These are phyloP conservation scores for Panthera leo DNA, from an alignment of 2,113 vertebrate genomes.

Conservation along the genomic window DNA sequence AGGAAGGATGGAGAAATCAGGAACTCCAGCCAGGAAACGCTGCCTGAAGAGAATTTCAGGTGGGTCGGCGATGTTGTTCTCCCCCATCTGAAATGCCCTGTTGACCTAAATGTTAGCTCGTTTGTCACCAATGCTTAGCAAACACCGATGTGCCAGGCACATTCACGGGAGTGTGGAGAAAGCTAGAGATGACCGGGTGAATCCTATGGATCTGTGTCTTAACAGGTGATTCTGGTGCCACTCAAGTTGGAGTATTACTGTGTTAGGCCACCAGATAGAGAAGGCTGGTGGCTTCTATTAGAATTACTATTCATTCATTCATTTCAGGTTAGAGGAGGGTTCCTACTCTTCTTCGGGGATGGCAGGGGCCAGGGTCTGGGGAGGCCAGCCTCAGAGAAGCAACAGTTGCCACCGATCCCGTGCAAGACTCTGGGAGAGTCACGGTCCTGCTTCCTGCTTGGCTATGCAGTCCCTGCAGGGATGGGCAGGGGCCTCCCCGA, in stretches of 20 bases:
- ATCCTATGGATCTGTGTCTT: background rate
- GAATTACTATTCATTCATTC: background rate
- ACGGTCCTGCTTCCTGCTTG: background rate
- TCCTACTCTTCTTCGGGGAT: background rate
- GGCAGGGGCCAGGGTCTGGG: background rate
- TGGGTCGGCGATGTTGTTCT: background rate
- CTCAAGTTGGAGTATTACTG: background rate
- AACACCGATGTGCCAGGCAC: background rate
- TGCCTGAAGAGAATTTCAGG: background rate
- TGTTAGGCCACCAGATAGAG: background rate
- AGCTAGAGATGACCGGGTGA: background rate
- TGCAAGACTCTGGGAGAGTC: background rate
- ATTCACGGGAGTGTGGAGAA: background rate
- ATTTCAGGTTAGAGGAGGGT: background rate
- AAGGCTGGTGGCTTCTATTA: background rate
- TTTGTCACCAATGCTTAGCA: background rate
- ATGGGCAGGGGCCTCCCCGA: background rate
- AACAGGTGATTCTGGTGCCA: background rate
- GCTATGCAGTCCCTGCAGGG: rapidly evolving
- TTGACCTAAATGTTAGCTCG: background rate
- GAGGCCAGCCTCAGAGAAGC: background rate
- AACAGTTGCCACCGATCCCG: background rate
- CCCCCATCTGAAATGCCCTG: background rate
- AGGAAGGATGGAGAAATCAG: background rate
- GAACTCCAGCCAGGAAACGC: background rate